phyloP scores from a whole-genome alignment of 2,888 invertebrate genomes.

The Colletes collaris region DNA sequence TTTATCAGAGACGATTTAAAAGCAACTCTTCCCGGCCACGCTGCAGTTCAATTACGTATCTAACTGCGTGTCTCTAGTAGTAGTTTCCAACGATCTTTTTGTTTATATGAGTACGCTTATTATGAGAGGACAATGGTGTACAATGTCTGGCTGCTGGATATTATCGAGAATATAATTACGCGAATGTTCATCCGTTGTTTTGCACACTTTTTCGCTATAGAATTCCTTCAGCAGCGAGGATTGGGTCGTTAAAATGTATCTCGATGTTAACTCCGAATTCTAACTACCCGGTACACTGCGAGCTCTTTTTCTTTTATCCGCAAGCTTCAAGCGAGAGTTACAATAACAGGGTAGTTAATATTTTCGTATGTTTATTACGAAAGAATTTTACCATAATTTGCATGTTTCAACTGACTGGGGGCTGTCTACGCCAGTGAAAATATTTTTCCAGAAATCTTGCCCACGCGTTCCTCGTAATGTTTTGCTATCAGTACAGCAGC shows the following conservation, averaged over 20 bases:
- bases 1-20: too few relatives aligned
- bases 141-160: constrained; percentile 3
- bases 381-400: constrained; percentile 18
- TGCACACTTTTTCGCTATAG: neutral
- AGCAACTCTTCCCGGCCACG: too few relatives aligned
- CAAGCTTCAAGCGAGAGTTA: constrained; percentile 1
- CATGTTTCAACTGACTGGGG: constrained; percentile 1
- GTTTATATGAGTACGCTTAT: neutral
- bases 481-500: too few relatives aligned
- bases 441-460: constrained; percentile 16
- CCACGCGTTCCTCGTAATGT: neutral
- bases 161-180: constrained; percentile 27
- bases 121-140: neutral
- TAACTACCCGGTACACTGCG: constrained; percentile 4
- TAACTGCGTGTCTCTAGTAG: constrained; percentile 2
- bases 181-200: constrained; percentile 13
- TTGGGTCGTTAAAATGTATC: constrained; percentile 8
- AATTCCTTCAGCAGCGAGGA: neutral
- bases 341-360: constrained; percentile 18
- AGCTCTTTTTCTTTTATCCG: neutral
- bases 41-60: neutral
- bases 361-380: neutral
- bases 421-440: constrained; percentile 5
- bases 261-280: constrained; percentile 7
- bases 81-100: neutral